A percentile compares a stretch with the other conserved stretches of the same genome.
phyloP scores from a whole-genome alignment of 1,140 invertebrate species.

The Rhysida immarginata region DNA sequence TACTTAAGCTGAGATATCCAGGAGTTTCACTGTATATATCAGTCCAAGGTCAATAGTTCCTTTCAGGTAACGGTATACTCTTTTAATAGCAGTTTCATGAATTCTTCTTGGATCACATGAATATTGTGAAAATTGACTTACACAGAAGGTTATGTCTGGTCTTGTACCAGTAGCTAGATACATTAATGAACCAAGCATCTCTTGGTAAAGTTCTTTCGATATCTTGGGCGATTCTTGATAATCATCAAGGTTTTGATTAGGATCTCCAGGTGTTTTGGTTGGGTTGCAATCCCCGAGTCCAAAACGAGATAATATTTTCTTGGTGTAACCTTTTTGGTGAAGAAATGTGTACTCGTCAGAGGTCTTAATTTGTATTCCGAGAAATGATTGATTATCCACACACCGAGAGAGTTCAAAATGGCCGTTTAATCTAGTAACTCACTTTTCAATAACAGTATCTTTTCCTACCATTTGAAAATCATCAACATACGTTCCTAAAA shows the following conservation, averaged over 20 bases:
- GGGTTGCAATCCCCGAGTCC: slow-evolving; percentile 20
- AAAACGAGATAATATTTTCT: slow-evolving; percentile 24
- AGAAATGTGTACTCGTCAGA: slow-evolving; percentile 17
- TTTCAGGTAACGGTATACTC: too few relatives aligned
- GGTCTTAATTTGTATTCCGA: slow-evolving; percentile 21
- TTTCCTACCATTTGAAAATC: slow-evolving; percentile 29
- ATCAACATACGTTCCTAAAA: slow-evolving; percentile 33
- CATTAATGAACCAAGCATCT: slow-evolving; percentile 28
- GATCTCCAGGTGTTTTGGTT: slow-evolving; percentile 22
- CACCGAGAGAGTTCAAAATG: slow-evolving; percentile 19
- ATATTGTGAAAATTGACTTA: slow-evolving; percentile 31
- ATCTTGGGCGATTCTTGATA: slow-evolving; percentile 5
- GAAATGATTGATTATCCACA: too few relatives aligned
- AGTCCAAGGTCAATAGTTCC: slow-evolving; percentile 23
- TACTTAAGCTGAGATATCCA: neutral
- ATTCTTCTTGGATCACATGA: slow-evolving; percentile 21
- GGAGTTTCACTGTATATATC: slow-evolving; percentile 5
- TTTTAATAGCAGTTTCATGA: slow-evolving; percentile 30
- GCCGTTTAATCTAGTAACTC: slow-evolving; percentile 13
- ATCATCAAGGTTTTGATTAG: slow-evolving; percentile 10
- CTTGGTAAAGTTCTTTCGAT: slow-evolving; percentile 20
- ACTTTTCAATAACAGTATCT: slow-evolving; percentile 14
- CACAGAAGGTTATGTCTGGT: slow-evolving; percentile 32
- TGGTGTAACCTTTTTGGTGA: slow-evolving; percentile 22
- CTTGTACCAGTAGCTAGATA: slow-evolving; percentile 30